Evolutionary conservation across 2,888 invertebrate genomes (phyloP), one percentile per base, ranked within the genome.

Genomic region (Melipona beecheii): DNA sequence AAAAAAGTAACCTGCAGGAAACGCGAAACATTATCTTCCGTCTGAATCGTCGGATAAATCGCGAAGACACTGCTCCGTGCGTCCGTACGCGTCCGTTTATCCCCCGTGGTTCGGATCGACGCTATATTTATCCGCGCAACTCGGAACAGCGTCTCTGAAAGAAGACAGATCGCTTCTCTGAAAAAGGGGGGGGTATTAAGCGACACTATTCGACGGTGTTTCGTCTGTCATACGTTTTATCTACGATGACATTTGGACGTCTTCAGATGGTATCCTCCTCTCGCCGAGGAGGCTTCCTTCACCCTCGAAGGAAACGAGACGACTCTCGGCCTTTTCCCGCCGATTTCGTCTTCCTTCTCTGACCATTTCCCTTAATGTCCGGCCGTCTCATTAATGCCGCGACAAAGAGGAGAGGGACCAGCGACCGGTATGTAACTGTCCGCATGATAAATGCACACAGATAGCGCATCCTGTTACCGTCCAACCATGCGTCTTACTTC

Each of bases 381-480:
- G 62, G 13, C 66, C 81, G 56, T 74, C 78, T 86, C 84, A 81
- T 86, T 86, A 86, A 86, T 83, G 72, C 75, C 70, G 69, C 56
- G 78, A 78, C 66, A 65, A 75, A 77, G 76, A 77, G 74, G 69
- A 80, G 43, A 66, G 19, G 76, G 79, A 79, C 82, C 73, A 66
- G 21, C 49, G 88, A 81, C 87, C 71, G 85, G 89, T 92, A 43
- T 43, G 92, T 92, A 91, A 87, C 92, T 92, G 93, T 92, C 92
- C 80, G 86, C 91, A 89, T 92, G 93, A 93, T 93, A 91, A 92
- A 93, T 92, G 93, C 87, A 81, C 84, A 74, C 82, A 92, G 93
- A 93, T 93, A 93, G 87, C 86, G 82, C 86, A 90, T 89, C 87
- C 86, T 86, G 90, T 91, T 92, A 91, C 92, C 87, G 89, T 85